Evolutionary conservation across 2,113 vertebrate genomes (phyloP).

Genomic region (Pagrus major): DNA sequence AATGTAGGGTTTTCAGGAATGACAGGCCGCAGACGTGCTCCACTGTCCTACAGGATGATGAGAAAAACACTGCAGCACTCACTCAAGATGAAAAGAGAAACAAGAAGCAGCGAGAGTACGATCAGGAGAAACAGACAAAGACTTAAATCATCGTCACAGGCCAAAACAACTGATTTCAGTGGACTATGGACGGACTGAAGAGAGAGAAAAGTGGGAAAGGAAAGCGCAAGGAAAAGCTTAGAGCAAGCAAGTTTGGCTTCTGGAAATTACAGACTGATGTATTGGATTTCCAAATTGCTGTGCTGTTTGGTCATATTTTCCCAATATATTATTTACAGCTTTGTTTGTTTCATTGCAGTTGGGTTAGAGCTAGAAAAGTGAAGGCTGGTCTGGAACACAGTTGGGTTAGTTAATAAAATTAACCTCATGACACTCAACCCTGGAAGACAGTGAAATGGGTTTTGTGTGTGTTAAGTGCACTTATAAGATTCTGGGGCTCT

Average conservation of each 20-base stretch:
- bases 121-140: neutral
- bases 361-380: neutral
- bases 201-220: neutral
- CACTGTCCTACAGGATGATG: constrained; percentile 37
- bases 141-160: neutral
- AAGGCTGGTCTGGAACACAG: neutral
- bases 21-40: constrained; percentile 43
- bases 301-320: neutral
- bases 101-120: too few relatives aligned
- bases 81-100: constrained; percentile 1
- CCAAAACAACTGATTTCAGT: constrained; percentile 2
- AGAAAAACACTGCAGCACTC: constrained; percentile 44
- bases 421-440: neutral
- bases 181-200: neutral
- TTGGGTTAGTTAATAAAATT: neutral
- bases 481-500: neutral
- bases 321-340: neutral
- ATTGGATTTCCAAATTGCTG: neutral
- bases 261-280: neutral
- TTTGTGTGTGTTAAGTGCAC: neutral
- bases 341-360: neutral
- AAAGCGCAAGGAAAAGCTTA: neutral
- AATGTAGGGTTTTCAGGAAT: constrained; percentile 28
- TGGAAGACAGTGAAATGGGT: neutral
- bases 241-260: neutral